Conservation (phyloP, 1,140 invertebrate genomes). For the Trichonephila clavipes region DNA sequence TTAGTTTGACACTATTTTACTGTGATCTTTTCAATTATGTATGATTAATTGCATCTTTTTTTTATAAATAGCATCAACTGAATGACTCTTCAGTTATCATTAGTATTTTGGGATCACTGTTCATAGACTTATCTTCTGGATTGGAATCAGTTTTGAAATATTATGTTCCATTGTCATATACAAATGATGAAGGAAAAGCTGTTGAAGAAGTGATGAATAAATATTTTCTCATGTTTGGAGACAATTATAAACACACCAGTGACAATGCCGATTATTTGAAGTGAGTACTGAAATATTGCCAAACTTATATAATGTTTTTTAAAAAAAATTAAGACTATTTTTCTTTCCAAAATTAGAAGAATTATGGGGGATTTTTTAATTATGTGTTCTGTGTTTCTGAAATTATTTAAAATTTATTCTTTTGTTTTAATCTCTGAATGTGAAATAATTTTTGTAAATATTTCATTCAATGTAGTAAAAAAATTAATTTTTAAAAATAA, state of each 20-base stretch:
- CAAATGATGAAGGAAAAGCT: constrained; percentile 85
- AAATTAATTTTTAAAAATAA: neutral
- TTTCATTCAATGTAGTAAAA: no score
- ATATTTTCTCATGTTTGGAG: constrained; percentile 95
- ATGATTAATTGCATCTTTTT: neutral
- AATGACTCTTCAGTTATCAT: constrained; percentile 97
- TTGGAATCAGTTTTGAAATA: constrained; percentile 88
- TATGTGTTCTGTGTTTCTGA: no score
- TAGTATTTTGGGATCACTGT: constrained; percentile 90
- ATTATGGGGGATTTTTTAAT: no score
- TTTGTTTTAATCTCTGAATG: no score
- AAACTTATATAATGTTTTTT: no score
- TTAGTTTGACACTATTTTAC: no score
- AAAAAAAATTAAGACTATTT: no score
- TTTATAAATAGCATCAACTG: constrained; percentile 85
- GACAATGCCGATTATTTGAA: constrained; percentile 48
- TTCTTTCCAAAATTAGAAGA: no score
- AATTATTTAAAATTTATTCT: no score
- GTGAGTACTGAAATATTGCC: constrained; percentile 3
- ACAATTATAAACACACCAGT: constrained; percentile 78
- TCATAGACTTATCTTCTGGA: constrained; percentile 85
- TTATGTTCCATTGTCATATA: constrained; percentile 89
- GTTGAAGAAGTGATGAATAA: constrained; percentile 93
- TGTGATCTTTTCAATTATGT: no score
- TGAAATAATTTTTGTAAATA: no score